phyloP scores from a whole-genome alignment of 2,888 invertebrate species.

The Watsonalla binaria region DNA sequence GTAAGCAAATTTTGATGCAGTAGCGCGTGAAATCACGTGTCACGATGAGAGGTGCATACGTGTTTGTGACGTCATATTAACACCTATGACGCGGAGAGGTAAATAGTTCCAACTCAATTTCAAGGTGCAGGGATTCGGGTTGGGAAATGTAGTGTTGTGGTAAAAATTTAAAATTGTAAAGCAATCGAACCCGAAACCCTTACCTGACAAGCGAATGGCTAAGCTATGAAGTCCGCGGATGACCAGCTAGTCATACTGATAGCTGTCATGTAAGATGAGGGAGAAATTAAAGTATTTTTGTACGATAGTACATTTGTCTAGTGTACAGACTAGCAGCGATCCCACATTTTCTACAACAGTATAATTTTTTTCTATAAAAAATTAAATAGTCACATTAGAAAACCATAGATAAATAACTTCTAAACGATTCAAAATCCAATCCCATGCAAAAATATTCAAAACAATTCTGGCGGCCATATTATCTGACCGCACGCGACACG shows the following conservation, averaged over 20 bases:
- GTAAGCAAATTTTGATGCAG: slow-evolving; percentile 57
- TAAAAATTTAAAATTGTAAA: no score
- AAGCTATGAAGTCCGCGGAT: no score
- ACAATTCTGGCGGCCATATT: slow-evolving; percentile 55
- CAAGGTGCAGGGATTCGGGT: not conserved
- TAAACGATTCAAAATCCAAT: slow-evolving; percentile 22
- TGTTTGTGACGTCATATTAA: slow-evolving; percentile 37
- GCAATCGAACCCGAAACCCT: not conserved
- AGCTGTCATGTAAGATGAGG: no score
- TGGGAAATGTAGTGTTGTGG: not conserved
- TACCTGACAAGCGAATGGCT: no score
- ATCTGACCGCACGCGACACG: slow-evolving; percentile 52
- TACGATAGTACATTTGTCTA: no score
- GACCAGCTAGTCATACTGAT: no score
- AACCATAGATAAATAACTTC: no score
- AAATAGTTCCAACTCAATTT: slow-evolving; percentile 2
- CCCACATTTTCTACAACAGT: slow-evolving; percentile 1
- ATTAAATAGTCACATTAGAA: no score
- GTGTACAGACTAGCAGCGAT: no score
- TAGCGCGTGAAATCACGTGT: slow-evolving; percentile 71
- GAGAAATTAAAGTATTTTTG: no score
- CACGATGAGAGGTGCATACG: slow-evolving; percentile 31
- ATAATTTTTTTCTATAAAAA: not conserved
- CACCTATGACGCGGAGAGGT: slow-evolving; percentile 25
- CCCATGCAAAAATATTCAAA: slow-evolving; percentile 73